Evolutionary conservation across 2,888 invertebrate genomes (phyloP).

Genomic region (Lasioglossum oenotherae): DNA sequence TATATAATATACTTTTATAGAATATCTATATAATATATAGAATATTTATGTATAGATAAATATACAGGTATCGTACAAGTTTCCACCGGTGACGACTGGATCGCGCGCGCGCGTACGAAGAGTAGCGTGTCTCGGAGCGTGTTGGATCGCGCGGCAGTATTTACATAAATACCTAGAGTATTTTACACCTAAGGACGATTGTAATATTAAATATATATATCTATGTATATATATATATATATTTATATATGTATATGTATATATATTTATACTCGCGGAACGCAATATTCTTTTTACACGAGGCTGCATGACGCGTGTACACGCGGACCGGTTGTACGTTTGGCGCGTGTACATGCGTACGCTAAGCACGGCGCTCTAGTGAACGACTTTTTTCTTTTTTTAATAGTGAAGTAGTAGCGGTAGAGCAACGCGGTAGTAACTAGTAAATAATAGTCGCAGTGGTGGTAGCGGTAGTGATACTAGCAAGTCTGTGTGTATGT

Average conservation of each 20-base stretch:
- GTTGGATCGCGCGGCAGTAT: slow-evolving; percentile 59
- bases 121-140: slow-evolving; percentile 42
- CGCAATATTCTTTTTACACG: slow-evolving; percentile 26
- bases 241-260: neutral
- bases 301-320: slow-evolving; percentile 10
- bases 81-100: slow-evolving; percentile 54
- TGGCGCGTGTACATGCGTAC: slow-evolving; percentile 16
- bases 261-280: slow-evolving; percentile 47
- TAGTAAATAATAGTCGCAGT: slow-evolving; percentile 60
- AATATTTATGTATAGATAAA: slow-evolving; percentile 62
- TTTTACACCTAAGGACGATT: slow-evolving; percentile 61
- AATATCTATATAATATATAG: slow-evolving; percentile 56
- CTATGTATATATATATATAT: neutral
- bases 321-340: slow-evolving; percentile 14
- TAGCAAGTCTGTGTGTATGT: slow-evolving; percentile 37
- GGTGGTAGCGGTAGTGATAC: slow-evolving; percentile 63
- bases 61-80: slow-evolving; percentile 70
- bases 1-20: slow-evolving; percentile 46
- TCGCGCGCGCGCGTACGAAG: slow-evolving; percentile 26
- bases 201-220: slow-evolving; percentile 40
- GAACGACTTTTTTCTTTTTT: slow-evolving; percentile 26
- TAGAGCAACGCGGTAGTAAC: slow-evolving; percentile 50
- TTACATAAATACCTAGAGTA: slow-evolving; percentile 60
- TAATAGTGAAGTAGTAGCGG: slow-evolving; percentile 42
- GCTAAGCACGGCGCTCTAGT: slow-evolving; percentile 6